Evolutionary conservation across 2,888 invertebrate species (phyloP), one percentile per base, ranked within the genome.

Genomic region (Cephalotes varians): DNA sequence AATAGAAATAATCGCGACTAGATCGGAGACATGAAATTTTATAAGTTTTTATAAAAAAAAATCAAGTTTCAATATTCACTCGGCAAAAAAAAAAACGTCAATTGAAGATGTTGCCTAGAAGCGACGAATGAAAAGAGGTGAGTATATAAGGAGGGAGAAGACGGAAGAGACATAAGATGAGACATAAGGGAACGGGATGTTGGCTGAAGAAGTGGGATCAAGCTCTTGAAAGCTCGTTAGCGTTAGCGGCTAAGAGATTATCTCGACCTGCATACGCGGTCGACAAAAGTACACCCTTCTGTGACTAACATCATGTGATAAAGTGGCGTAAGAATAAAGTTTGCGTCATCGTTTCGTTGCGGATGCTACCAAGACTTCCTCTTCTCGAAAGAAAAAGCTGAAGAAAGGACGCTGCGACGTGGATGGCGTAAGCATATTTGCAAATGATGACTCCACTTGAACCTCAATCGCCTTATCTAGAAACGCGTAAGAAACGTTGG

Each of bases 271-370:
- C 86, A 83, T 87, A 87, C 82, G 81, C 83, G 84, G 51, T 56
- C 84, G 84, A 72, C 76, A 82, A 83, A 90, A 85, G 86, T 87
- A 86, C 81, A 85, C 88, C 91, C 91, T 91, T 89, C 85, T 89
- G 90, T 86, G 90, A 87, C 92, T 91, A 86, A 92, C 92, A 93
- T 93, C 92, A 93, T 92, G 92, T 92, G 91, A 90, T 90, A 93
- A 93, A 94, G 94, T 93, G 91, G 94, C 93, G 93, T 94, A 94
- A 94, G 94, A 94, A 94, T 94, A 94, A 94, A 94, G 94, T 94
- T 94, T 94, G 91, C 92, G 89, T 89, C 90, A 89, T 81, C 56
- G 82, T 51, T 85, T 89, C 84, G 89, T 90, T 86, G 87, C 87
- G 88, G 87, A 90, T 88, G 85, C 86, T 86, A 84, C 69, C 73